phyloP scores from a whole-genome alignment of 2,113 vertebrate genomes.

The Ptilorrhoa leucosticta region DNA sequence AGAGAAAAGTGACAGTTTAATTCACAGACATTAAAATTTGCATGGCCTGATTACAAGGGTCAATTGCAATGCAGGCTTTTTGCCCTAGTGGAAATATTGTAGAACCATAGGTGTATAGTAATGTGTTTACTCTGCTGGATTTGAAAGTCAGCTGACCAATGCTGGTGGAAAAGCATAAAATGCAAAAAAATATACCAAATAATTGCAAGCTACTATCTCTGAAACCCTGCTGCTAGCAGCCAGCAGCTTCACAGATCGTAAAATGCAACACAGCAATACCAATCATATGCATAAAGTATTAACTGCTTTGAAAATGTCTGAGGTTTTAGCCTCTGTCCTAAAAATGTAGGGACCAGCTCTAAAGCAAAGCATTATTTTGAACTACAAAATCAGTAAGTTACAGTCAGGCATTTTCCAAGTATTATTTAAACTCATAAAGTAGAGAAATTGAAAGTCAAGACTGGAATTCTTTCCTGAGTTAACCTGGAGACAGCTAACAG shows the following conservation, averaged over 20 bases:
- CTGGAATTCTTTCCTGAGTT: neutral
- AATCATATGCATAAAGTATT: conserved; percentile 19
- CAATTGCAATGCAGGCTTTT: neutral
- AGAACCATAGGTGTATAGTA: neutral
- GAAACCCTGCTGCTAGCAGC: neutral
- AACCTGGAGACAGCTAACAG: neutral
- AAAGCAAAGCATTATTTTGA: neutral
- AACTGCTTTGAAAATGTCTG: conserved; percentile 30
- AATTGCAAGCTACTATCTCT: neutral
- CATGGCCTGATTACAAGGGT: neutral
- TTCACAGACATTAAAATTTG: neutral
- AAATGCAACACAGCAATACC: conserved; percentile 31
- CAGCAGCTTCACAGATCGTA: conserved; percentile 30
- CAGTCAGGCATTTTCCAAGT: neutral
- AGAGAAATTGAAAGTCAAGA: conserved; percentile 6
- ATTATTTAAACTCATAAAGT: conserved; percentile 21
- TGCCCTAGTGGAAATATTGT: neutral
- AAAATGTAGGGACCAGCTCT: neutral
- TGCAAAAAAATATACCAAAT: neutral
- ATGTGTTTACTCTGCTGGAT: neutral
- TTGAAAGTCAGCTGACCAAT: neutral
- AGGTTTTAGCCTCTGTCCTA: neutral
- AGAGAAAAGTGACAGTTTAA: neutral
- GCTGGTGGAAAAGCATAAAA: neutral
- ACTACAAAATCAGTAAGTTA: neutral